Conservation (phyloP, 2,113 vertebrate genomes). For the Colius striatus region DNA sequence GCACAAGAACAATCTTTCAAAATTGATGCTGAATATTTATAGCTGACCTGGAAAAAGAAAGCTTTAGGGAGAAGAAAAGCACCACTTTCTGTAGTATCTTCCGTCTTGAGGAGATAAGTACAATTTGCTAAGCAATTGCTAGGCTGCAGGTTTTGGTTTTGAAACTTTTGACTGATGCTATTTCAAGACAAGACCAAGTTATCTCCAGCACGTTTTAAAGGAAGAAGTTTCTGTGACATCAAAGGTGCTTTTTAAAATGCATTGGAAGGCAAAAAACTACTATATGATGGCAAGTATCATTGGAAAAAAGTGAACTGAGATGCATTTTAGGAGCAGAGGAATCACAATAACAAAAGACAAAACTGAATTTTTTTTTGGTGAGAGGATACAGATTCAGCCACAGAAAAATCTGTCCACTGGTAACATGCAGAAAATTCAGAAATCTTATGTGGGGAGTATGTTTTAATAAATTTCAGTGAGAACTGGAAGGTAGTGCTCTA, state of each 20-base stretch:
- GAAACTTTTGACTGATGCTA: background rate
- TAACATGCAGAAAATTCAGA: background rate
- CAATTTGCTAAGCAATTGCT: background rate
- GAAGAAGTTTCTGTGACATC: background rate
- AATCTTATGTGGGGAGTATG: background rate
- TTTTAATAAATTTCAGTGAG: background rate
- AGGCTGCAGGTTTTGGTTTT: background rate
- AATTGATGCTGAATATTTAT: constrained; percentile 28
- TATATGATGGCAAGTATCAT: background rate
- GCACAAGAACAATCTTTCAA: background rate
- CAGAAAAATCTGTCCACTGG: background rate
- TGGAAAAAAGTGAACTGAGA: background rate
- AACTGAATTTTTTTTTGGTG: background rate
- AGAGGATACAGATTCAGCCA: background rate
- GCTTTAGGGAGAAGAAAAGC: background rate
- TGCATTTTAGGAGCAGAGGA: background rate
- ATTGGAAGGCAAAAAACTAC: background rate
- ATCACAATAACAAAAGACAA: background rate
- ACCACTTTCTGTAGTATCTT: background rate
- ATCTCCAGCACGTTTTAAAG: background rate
- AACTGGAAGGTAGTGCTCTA: background rate
- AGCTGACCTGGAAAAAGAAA: constrained; percentile 18
- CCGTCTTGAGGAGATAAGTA: background rate
- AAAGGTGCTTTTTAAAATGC: background rate
- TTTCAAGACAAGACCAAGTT: background rate